A percentile compares a stretch with the other conserved stretches of the same genome.
Conservation (phyloP, 2,113 vertebrate species). For the Plecturocebus donacophilus region DNA sequence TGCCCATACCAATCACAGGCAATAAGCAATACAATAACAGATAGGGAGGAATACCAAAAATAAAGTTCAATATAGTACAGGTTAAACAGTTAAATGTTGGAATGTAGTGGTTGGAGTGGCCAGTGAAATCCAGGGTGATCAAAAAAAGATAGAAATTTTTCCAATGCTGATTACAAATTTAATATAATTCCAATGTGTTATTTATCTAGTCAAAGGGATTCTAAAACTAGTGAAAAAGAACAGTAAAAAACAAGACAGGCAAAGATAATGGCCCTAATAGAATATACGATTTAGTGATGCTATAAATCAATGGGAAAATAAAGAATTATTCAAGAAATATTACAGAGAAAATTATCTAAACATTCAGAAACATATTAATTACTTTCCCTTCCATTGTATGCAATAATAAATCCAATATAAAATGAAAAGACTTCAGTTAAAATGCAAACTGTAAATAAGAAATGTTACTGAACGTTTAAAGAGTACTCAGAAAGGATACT, state of each 20-base stretch:
- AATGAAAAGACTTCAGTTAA: not conserved
- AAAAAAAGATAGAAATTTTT: not conserved
- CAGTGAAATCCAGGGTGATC: not conserved
- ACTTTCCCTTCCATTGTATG: not conserved
- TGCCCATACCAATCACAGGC: not conserved
- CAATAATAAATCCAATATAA: not conserved
- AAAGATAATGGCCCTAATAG: not conserved
- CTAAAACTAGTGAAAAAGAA: not conserved
- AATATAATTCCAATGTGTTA: not conserved
- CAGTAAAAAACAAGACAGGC: not conserved
- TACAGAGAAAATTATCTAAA: not conserved
- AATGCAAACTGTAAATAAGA: not conserved
- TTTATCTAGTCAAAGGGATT: not conserved
- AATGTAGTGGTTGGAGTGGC: not conserved
- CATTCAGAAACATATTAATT: not conserved
- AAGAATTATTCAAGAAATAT: not conserved
- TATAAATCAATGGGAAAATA: not conserved
- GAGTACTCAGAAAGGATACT: not conserved
- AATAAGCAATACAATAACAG: not conserved
- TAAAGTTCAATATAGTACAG: not conserved
- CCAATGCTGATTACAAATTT: not conserved
- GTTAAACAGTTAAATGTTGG: not conserved
- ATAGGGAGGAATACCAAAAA: not conserved
- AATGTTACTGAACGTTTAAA: not conserved
- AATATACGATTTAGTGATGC: not conserved